Percentiles rank a stretch among this genome's conserved stretches.
These are phyloP conservation scores for Rana temporaria DNA, from an alignment of 2,113 vertebrate genomes.

Conservation along the genomic window DNA sequence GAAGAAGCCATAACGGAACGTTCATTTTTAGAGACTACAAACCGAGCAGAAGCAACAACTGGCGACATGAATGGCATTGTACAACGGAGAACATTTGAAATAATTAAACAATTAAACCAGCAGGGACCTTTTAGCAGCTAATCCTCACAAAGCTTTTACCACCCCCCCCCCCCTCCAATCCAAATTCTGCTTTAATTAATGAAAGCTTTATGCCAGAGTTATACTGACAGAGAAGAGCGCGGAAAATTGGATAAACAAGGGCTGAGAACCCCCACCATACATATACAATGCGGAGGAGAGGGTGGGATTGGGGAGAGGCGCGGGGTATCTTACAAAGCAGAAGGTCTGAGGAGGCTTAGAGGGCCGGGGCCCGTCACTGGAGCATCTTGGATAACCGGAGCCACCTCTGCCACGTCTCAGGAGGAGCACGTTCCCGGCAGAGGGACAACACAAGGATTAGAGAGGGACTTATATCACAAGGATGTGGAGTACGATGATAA, in stretches of 20 bases:
- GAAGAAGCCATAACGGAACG: not conserved
- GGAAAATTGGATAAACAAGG: not conserved
- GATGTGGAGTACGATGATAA: not conserved
- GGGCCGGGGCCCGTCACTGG: not conserved
- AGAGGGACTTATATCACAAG: not conserved
- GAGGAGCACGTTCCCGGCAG: not conserved
- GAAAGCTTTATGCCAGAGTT: not conserved
- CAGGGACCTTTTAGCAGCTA: constrained; percentile 41
- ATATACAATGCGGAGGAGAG: not conserved
- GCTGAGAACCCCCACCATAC: not conserved
- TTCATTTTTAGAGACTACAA: not conserved
- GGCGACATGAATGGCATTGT: not conserved
- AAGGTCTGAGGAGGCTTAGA: not conserved
- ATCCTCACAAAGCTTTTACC: constrained; percentile 26
- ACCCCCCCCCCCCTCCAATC: not conserved
- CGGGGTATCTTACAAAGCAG: not conserved
- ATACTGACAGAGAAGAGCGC: not conserved
- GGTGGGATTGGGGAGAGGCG: not conserved
- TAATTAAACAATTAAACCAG: constrained; percentile 44
- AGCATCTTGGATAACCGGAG: not conserved
- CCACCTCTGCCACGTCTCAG: not conserved
- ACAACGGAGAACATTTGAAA: constrained; percentile 21
- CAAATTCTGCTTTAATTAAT: constrained; percentile 29
- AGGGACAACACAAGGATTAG: not conserved
- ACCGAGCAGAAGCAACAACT: not conserved